These are phyloP conservation scores for Rhopilema esculentum DNA, from an alignment of 30 jellyfish, hydroid and myxozoan genomes.

Conservation along the genomic window DNA sequence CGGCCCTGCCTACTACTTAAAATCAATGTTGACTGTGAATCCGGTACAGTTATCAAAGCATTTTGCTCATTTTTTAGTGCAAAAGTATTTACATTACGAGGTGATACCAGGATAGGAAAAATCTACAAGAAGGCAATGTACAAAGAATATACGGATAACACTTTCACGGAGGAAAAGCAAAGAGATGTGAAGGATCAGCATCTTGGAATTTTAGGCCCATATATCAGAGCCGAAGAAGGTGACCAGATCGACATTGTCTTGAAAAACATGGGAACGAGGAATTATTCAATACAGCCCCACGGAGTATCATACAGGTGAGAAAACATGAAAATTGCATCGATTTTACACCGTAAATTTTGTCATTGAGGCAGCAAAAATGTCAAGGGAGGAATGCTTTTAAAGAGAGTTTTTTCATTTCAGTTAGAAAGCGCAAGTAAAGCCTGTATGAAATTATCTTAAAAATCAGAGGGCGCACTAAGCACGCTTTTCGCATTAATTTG, in stretches of 20 bases:
- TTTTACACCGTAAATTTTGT: too few species aligned
- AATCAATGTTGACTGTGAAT: too few species aligned
- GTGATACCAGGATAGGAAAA: slow-evolving; percentile 70
- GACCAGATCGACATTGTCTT: slow-evolving; percentile 65
- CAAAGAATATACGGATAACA: slow-evolving; percentile 61
- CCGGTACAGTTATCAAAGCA: too few species aligned
- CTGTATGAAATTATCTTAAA: too few species aligned
- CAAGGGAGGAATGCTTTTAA: too few species aligned
- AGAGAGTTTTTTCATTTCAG: too few species aligned
- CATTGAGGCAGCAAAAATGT: too few species aligned
- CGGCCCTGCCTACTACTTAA: too few species aligned
- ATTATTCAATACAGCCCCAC: slow-evolving; percentile 72
- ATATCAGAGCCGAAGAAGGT: slow-evolving; percentile 76
- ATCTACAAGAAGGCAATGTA: slow-evolving; percentile 81
- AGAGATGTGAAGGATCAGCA: slow-evolving; percentile 37
- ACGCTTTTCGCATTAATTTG: too few species aligned
- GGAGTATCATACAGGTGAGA: slow-evolving; percentile 74
- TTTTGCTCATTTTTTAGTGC: slow-evolving; percentile 18
- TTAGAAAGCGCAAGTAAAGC: too few species aligned
- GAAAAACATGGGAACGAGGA: slow-evolving; percentile 70
- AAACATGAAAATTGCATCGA: too few species aligned
- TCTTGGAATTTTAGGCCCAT: slow-evolving; percentile 76
- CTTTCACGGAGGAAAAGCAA: slow-evolving; percentile 42
- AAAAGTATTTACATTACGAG: slow-evolving; percentile 46
- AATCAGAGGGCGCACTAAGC: too few species aligned